Base-by-base conservation (phyloP, 2,113 vertebrate genomes). In the Megalops atlanticus region DNA sequence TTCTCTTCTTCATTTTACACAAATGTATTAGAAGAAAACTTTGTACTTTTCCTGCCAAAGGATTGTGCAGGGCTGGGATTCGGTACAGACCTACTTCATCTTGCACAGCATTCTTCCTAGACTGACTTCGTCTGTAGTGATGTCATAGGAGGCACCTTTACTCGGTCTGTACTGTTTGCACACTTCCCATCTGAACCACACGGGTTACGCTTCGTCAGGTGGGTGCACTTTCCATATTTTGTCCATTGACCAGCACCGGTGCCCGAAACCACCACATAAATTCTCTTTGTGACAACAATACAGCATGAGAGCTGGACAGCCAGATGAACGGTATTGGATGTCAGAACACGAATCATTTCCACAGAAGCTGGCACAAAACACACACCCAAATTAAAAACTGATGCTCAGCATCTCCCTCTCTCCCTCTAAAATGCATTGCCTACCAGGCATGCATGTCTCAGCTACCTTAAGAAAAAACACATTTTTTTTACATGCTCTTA, bases 361-460 rank as follows among this genome's bases (percentile, higher is more conserved):
- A 69, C 40, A 24, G 27, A 24, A 21, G 43, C 41, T 72, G 68
- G 27, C 43, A 49, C 11, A 27, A 10, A 2, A 18, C 78, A 11
- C 7, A 41, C 38, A 27, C 5, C 74, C 38, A 45, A 76, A 76
- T 72, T 40, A 27, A 73, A 52, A 52, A 31, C 43, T 8, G 6
- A 38, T 24, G 49, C 81, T 73, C 71, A 45, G 14, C 41, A n/a
- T 52, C 33, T 71, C 74, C 77, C 47, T 80, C 49, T 76, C 41
- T 40, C 52, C 49, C 58, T 81, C 52, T 64, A 54, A 69, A 80
- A 77, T 77, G n/a, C 43, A 18, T 45, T 73, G 47, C 18, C 0
- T 0, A 43, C 0, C 58, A 31, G 58, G 58, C 58, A 64, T 8
- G 58, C 21, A 64, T 31, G 11, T 24, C 58, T 27, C 58, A 11